Conservation (phyloP, 2,113 vertebrate genomes). For the Clarias magur region DNA sequence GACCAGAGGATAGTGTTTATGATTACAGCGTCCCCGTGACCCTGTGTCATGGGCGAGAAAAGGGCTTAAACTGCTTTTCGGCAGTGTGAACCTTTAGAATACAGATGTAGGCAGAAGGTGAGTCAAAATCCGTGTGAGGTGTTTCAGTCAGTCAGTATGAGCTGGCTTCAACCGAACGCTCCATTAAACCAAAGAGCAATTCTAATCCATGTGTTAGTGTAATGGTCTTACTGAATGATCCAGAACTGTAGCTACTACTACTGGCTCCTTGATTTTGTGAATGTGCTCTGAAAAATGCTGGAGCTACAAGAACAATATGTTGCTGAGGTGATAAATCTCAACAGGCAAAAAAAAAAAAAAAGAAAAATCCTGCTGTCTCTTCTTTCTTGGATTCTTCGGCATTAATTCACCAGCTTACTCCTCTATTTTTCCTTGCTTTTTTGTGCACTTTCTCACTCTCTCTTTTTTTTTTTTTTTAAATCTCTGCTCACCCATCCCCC, state of each 20-base stretch:
- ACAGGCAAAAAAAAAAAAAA: background rate
- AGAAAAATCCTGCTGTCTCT: background rate
- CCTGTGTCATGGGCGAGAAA: background rate
- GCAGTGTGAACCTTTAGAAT: background rate
- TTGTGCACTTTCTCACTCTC: background rate
- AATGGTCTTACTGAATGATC: background rate
- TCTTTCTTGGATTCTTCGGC: conserved; percentile 1
- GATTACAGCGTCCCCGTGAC: background rate
- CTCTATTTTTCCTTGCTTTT: background rate
- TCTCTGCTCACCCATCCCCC: background rate
- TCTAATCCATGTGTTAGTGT: background rate
- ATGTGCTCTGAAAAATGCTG: background rate
- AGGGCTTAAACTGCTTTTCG: background rate
- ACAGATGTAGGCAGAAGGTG: background rate
- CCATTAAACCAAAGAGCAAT: background rate
- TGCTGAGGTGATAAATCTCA: conserved; percentile 9
- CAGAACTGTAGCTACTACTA: background rate
- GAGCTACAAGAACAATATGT: background rate
- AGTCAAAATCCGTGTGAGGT: background rate
- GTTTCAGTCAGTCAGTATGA: background rate
- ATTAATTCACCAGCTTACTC: background rate
- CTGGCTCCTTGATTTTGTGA: background rate
- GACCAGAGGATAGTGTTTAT: background rate
- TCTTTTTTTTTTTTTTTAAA: background rate
- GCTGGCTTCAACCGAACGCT: background rate